phyloP scores from a whole-genome alignment of 2,113 vertebrate genomes.

The Sylvilagus bachmani region DNA sequence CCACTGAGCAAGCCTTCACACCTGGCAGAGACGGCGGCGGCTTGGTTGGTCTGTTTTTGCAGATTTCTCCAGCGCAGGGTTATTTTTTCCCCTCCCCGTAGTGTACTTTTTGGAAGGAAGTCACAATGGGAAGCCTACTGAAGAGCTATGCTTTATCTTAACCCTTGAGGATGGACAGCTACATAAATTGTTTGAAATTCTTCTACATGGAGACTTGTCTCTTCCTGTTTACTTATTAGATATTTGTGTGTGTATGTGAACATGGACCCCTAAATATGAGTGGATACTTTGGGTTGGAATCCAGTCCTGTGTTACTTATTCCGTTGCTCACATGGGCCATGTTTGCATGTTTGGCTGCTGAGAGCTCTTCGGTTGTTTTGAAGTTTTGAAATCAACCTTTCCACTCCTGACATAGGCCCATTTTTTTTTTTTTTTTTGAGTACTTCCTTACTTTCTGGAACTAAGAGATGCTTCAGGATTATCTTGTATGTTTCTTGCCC shows the following conservation, averaged over 20 bases:
- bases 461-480: neutral
- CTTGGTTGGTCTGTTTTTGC: neutral
- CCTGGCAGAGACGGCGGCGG: neutral
- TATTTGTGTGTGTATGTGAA: neutral
- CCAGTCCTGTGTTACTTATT: neutral
- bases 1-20: neutral
- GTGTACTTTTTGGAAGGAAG: neutral
- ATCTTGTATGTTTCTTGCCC: neutral
- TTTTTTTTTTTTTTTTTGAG: neutral
- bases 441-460: neutral
- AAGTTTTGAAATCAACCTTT: neutral
- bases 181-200: slow-evolving; percentile 16
- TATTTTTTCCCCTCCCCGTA: neutral
- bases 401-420: neutral
- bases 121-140: neutral
- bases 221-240: neutral
- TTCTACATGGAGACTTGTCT: neutral
- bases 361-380: neutral
- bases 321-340: neutral
- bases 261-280: neutral
- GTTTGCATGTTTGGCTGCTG: neutral
- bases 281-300: slow-evolving; percentile 4
- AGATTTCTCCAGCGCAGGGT: neutral
- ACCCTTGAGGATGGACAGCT: neutral
- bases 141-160: neutral